Conservation (phyloP, 2,113 vertebrate genomes). For the Boleophthalmus pectinirostris region DNA sequence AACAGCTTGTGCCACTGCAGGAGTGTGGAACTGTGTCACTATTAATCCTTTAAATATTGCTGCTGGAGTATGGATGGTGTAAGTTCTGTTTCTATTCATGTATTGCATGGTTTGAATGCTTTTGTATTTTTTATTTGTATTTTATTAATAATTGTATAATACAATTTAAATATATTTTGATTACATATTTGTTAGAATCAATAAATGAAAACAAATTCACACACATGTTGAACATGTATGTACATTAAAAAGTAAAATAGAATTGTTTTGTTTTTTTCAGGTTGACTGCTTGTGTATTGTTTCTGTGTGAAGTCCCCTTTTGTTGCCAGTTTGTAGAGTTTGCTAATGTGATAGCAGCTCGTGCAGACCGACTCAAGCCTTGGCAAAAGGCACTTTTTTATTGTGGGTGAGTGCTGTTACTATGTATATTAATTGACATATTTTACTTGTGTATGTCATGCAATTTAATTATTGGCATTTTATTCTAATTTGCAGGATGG, state of each 20-base stretch:
- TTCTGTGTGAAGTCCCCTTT: constrained; percentile 94
- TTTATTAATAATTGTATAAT: too few relatives aligned
- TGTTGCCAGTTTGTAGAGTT: constrained; percentile 98
- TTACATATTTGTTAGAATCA: not conserved
- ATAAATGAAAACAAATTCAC: not conserved
- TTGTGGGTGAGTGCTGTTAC: constrained; percentile 84
- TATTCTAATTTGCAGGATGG: constrained; percentile 82
- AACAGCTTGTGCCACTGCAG: constrained; percentile 86
- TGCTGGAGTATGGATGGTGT: constrained; percentile 98
- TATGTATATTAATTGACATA: not conserved
- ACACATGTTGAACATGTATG: too few relatives aligned
- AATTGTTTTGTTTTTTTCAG: constrained; percentile 49
- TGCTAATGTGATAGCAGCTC: constrained; percentile 82
- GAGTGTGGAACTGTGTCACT: constrained; percentile 93
- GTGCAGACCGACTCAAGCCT: constrained; percentile 84
- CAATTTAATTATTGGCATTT: constrained; percentile 10
- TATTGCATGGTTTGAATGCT: not conserved
- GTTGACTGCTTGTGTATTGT: constrained; percentile 88
- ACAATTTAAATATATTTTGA: not conserved
- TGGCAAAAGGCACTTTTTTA: constrained; percentile 97
- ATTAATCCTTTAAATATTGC: constrained; percentile 94
- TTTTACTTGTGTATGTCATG: not conserved
- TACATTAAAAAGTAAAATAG: not conserved
- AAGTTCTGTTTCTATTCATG: constrained; percentile 67
- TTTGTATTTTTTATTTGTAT: too few relatives aligned